A percentile compares a stretch with the other conserved stretches of the same genome.
Evolutionary conservation across 2,797 vertebrate genomes (phyloP).

Genomic region (Mus caroli): DNA sequence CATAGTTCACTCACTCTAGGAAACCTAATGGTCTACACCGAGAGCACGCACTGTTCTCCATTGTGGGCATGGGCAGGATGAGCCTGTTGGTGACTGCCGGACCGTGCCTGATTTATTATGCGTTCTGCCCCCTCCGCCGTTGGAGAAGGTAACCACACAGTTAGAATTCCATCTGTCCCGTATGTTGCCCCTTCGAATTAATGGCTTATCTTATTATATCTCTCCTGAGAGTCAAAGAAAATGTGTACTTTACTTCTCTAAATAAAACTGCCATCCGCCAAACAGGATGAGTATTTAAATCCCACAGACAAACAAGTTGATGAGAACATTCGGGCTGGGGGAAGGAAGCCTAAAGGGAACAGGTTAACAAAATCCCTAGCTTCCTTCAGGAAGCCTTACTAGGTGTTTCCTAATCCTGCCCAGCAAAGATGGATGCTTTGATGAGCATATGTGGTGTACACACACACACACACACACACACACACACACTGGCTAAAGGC

Average conservation of each 20-base stretch:
- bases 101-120: constrained; percentile 84
- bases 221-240: constrained; percentile 38
- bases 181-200: constrained; percentile 83
- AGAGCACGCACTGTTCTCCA: constrained; percentile 84
- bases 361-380: constrained; percentile 67
- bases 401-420: constrained; percentile 79
- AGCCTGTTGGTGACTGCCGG: constrained; percentile 78
- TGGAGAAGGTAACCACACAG: constrained; percentile 78
- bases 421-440: constrained; percentile 48
- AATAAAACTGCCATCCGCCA: constrained; percentile 9
- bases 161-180: constrained; percentile 81
- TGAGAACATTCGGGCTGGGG: neutral
- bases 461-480: neutral
- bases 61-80: constrained; percentile 82
- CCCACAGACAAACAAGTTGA: constrained; percentile 66
- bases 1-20: constrained; percentile 87
- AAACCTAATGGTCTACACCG: constrained; percentile 82
- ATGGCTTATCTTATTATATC: constrained; percentile 84
- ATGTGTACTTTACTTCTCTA: constrained; percentile 35
- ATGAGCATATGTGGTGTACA: neutral
- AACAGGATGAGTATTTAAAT: constrained; percentile 68
- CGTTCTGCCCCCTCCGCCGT: constrained; percentile 78
- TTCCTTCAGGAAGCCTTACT: constrained; percentile 78
- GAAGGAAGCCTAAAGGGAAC: constrained; percentile 38
- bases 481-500: neutral